Conservation (phyloP, 2,113 vertebrate genomes). For the Eurystomus gularis region DNA sequence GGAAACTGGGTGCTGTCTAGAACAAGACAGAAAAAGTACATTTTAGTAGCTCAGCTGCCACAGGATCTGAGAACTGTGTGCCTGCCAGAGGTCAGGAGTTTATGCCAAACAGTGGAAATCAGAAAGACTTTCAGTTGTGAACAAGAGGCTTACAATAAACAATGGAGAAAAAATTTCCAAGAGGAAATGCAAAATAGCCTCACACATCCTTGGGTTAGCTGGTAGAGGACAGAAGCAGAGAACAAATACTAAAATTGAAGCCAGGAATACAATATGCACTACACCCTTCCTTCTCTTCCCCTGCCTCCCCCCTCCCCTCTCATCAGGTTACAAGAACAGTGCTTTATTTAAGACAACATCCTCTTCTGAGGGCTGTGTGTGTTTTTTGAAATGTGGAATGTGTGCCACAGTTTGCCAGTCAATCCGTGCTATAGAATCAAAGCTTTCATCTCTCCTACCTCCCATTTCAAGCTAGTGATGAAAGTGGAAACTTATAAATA, state of each 20-base stretch:
- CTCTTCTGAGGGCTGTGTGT: neutral
- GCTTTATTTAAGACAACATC: neutral
- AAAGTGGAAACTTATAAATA: neutral
- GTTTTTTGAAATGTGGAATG: neutral
- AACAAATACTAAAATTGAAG: constrained; percentile 21
- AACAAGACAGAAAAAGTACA: neutral
- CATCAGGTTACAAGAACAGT: neutral
- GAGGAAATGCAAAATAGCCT: constrained; percentile 8
- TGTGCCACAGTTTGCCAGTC: neutral
- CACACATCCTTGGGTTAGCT: neutral
- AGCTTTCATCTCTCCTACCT: neutral
- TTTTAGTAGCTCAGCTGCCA: neutral
- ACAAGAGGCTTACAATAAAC: neutral
- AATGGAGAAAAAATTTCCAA: constrained; percentile 1
- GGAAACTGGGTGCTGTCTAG: neutral
- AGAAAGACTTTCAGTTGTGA: neutral
- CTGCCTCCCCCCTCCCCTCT: neutral
- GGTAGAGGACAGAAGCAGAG: neutral
- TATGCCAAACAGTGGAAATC: neutral
- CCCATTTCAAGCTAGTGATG: neutral
- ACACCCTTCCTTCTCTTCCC: constrained; percentile 35
- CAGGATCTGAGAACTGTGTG: neutral
- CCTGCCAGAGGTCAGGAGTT: neutral
- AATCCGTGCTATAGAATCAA: neutral
- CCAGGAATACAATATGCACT: neutral